Conservation (phyloP, 2,113 vertebrate species). For the Podarcis muralis region DNA sequence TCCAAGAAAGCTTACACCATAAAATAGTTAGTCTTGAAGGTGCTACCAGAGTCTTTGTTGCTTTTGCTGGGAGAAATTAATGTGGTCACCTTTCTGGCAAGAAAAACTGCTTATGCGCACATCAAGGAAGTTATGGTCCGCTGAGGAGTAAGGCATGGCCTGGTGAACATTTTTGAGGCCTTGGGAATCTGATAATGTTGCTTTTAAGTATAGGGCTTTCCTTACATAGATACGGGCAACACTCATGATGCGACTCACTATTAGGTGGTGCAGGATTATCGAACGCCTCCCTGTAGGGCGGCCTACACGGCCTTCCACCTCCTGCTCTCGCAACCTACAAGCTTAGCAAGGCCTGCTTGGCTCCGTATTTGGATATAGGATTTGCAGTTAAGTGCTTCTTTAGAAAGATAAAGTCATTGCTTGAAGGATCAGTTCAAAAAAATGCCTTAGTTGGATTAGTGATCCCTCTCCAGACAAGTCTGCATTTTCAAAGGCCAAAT, state of each 20-base stretch:
- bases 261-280: constrained; percentile 28
- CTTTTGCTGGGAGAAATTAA: no score
- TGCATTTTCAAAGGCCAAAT: constrained; percentile 41
- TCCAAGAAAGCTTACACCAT: no score
- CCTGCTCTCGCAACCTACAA: constrained; percentile 18
- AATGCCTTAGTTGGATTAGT: constrained; percentile 43
- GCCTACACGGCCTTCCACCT: neutral
- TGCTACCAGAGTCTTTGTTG: no score
- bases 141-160: neutral
- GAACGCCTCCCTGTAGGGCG: accelerated
- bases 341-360: neutral
- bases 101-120: neutral
- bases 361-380: constrained; percentile 40
- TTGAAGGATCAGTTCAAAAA: constrained; percentile 57
- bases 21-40: no score
- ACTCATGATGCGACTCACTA: constrained; percentile 17
- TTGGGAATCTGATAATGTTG: constrained; percentile 38
- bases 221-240: no score
- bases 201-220: constrained; percentile 38
- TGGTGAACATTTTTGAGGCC: constrained; percentile 27
- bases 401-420: constrained; percentile 46
- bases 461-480: constrained; percentile 41
- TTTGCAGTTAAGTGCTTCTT: constrained; percentile 47
- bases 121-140: neutral
- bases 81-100: neutral